Evolutionary conservation across 2,888 invertebrate species (phyloP), one percentile per base, ranked within the genome.

Genomic region (Dioctria rufipes): DNA sequence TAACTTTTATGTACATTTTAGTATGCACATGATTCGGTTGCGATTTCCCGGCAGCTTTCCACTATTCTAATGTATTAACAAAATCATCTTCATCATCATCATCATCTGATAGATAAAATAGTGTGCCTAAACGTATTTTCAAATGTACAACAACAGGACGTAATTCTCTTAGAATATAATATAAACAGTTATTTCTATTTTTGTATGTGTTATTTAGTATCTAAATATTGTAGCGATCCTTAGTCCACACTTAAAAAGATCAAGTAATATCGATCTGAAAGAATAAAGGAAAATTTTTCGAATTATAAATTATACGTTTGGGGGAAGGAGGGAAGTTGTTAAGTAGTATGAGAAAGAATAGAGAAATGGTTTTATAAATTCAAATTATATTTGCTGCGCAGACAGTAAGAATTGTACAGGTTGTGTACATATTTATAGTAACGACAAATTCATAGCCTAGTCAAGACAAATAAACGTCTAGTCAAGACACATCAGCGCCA

Each of bases 91-190:
- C 25, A 25, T 25, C 25, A 54, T 54, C 54, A 54, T 46, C 46
- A 1, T 25, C 25, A 25, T 25, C 25, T 25, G 25, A 58, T 11
- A n/a, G 43, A 37, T 63, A 63, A 63, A 77, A 63, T 63, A 63
- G 25, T 25, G 25, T 49, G 25, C 63, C 46, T 46, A 63, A 77
- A 37, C 37, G 42, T 42, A 25, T 43, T 61, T 49, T 75, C 43
- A 60, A 75, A 75, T 63, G 46, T 77, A 63, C 63, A 77, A 63
- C 63, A 77, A 77, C 63, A 77, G 77, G 77, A 77, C 77, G 77
- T 49, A 77, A 63, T 77, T 77, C 40, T 77, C 63, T 77, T 63
- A 77, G 63, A 63, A 77, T 77, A 77, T 25, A 25, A 25, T 25
- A 25, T 77, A 63, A 54, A 60, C 73, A 73, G 61, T 46, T 77